Evolutionary conservation across 1,140 invertebrate genomes (phyloP).

Genomic region (Heliconius melpomene): DNA sequence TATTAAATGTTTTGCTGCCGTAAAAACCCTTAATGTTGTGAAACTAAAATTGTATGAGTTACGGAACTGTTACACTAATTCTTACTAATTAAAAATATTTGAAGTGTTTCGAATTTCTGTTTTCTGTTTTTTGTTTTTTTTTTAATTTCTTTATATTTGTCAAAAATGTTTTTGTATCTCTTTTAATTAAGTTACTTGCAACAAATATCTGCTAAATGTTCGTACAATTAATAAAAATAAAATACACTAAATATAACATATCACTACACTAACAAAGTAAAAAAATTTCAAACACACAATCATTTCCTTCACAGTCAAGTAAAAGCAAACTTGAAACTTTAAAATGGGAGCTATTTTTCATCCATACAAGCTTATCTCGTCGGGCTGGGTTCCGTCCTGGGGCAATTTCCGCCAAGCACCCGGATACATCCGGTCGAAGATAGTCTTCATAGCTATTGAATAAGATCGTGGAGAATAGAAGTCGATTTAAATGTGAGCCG

Average conservation of each 20-base stretch:
- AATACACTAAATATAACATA: neutral
- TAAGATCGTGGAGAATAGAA: constrained; percentile 12
- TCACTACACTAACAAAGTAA: neutral
- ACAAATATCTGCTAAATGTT: too few relatives aligned
- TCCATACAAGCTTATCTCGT: constrained; percentile 31
- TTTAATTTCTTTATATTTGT: too few relatives aligned
- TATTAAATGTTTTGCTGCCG: too few relatives aligned
- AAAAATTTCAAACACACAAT: neutral
- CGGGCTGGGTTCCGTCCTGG: constrained; percentile 19
- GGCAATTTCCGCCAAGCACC: constrained; percentile 33
- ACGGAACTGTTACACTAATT: too few relatives aligned
- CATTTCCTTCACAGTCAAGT: neutral
- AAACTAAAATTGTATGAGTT: too few relatives aligned
- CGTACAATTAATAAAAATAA: neutral
- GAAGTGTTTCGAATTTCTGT: too few relatives aligned
- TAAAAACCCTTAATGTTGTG: too few relatives aligned
- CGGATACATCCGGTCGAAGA: constrained; percentile 32
- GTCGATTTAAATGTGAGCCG: constrained; percentile 22
- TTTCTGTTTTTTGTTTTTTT: too few relatives aligned
- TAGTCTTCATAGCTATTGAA: constrained; percentile 28
- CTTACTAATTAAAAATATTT: too few relatives aligned
- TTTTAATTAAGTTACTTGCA: too few relatives aligned
- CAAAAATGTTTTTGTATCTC: too few relatives aligned
- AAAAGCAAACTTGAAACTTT: neutral
- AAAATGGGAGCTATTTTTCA: constrained; percentile 23